Evolutionary conservation across 2,888 invertebrate genomes (phyloP), one percentile per base, ranked within the genome.

Genomic region (Oligia latruncula): DNA sequence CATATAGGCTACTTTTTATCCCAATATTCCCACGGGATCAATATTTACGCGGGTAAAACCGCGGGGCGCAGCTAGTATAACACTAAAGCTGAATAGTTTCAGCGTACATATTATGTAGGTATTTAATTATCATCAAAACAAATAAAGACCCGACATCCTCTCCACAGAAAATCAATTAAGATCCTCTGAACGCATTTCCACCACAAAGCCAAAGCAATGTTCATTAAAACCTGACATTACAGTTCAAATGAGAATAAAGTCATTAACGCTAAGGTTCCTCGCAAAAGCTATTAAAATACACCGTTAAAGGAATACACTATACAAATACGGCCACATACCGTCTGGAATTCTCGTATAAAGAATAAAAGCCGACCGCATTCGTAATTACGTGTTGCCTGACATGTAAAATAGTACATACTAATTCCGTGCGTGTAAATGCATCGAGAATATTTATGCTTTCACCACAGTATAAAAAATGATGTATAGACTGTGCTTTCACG

Each of bases 161-260:
- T 0, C 58, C 15, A 17, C 15, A 0, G 20, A 81, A 64, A 86
- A 74, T 81, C 71, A 77, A 82, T 86, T 71, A 58, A 66, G 52
- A 67, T 29, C n/a, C 20, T 40, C 66, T 55, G 62, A 77, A 58
- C 72, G 73, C 64, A 72, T 80, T 55, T 62, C 17, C 52, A 29
- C 49, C 52, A 64, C 49, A 78, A 70, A 68, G 58, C 66, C 49
- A 78, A 70, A 68, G 58, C 66, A 68, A 67, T 58, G 78, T 78
- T 86, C 46, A 83, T 84, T 86, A 73, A 81, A 86, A 75, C 46
- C 68, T 83, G 67, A 49, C 67, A 74, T 86, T 65, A 83, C 65
- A 65, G 29, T 35, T 35, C 15, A 62, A 78, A 78, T n/a, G 68
- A 72, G 78, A 83, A 86, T 72, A 64, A 78, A 86, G 83, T 78